Base-by-base conservation (phyloP, 2,888 invertebrate genomes). In the Lepidonotus clava region DNA sequence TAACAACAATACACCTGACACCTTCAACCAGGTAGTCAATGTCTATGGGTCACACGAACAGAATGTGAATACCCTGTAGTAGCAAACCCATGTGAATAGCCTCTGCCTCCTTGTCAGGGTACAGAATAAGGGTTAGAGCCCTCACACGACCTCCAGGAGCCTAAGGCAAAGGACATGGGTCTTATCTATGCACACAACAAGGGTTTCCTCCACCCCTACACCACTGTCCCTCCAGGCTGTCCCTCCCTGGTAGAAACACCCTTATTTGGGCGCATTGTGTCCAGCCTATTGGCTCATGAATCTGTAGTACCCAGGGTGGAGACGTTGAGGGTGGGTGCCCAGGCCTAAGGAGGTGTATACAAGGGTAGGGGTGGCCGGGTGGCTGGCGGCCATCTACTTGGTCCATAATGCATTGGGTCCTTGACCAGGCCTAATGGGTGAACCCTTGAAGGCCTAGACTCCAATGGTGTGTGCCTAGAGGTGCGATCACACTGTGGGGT, bases 241-340 rank as follows among this genome's bases (percentile, higher is more conserved):
- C n/a, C n/a, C n/a, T n/a, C n/a, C n/a, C n/a, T n/a, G n/a, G n/a
- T n/a, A n/a, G 14, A 56, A n/a, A 56, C 21, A 11, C 56, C 56
- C 56, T 56, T 56, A 56, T 56, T 56, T 56, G 56, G 46, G 56
- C n/a, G n/a, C 56, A 56, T 56, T 56, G 18, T 46, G 56, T n/a
- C 5, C 56, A 21, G 56, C 56, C 56, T 56, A 11, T n/a, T 56
- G 5, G 5, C 56, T 56, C 56, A n/a, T 56, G 56, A 14, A 56
- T 56, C 56, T 56, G 56, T n/a, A n/a, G n/a, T n/a, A n/a, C n/a
- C n/a, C n/a, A n/a, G n/a, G n/a, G n/a, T n/a, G n/a, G n/a, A n/a
- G n/a, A n/a, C n/a, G n/a, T n/a, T n/a, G 56, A 56, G 56, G n/a
- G 56, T 56, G 56, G 8, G n/a, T 56, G 46, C 8, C 46, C 46